Evolutionary conservation across 2,113 vertebrate species (phyloP).

Genomic region (Paraplagusia blochii): DNA sequence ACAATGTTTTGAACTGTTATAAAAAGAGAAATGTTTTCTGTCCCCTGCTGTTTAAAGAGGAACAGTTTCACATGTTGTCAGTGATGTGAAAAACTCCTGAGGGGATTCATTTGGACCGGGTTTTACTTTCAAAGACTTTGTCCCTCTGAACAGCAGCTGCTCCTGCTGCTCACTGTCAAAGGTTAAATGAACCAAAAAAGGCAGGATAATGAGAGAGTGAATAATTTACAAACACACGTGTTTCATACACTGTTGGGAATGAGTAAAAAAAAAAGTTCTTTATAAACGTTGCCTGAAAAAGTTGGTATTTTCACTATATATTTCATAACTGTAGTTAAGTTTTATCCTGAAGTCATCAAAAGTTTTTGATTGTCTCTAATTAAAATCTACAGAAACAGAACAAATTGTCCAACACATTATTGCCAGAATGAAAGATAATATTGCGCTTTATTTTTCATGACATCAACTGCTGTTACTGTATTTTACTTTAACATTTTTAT

Average conservation of each 20-base stretch:
- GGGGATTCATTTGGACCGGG: background rate
- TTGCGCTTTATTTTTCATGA: too few species aligned
- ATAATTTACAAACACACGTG: constrained; percentile 14
- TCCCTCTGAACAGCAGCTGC: background rate
- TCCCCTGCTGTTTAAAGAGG: background rate
- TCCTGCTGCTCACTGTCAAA: constrained; percentile 6
- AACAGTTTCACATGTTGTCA: background rate
- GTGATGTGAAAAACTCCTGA: background rate
- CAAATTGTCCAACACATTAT: too few species aligned
- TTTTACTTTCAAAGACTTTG: background rate
- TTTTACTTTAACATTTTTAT: too few species aligned
- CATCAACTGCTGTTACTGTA: too few species aligned
- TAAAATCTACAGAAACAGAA: background rate
- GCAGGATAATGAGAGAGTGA: constrained; percentile 33
- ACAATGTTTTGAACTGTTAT: background rate
- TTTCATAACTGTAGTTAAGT: too few species aligned
- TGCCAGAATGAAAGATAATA: too few species aligned
- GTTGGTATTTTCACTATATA: too few species aligned
- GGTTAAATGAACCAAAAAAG: constrained; percentile 9
- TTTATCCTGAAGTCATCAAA: too few species aligned
- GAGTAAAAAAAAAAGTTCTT: background rate
- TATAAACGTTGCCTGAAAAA: background rate
- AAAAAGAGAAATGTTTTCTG: background rate
- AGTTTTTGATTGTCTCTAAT: too few species aligned
- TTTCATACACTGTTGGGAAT: background rate